Conservation (phyloP, 2,888 invertebrate species). For the Phortica okadai region DNA sequence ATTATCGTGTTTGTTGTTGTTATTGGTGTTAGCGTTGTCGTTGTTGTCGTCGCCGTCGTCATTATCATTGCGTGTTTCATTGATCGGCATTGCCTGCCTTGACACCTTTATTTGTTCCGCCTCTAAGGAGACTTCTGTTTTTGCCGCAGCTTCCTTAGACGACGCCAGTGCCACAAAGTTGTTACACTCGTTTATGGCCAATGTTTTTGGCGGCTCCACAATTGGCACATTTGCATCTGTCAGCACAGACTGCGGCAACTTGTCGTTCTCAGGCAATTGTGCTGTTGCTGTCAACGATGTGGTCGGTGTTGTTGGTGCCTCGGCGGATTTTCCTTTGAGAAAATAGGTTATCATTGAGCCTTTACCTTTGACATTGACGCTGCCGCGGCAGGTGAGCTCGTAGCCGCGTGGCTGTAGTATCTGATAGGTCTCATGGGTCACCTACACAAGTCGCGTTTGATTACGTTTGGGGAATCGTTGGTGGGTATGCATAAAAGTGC, state of each 20-base stretch:
- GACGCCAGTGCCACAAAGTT: conserved; percentile 12
- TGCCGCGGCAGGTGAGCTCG: conserved; percentile 89
- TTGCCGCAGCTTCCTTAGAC: conserved; percentile 10
- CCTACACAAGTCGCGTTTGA: conserved; percentile 77
- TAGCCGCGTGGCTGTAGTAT: conserved; percentile 88
- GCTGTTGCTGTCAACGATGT: conserved; percentile 1
- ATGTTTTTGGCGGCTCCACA: conserved; percentile 34
- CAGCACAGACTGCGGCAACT: background rate
- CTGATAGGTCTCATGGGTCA: conserved; percentile 92
- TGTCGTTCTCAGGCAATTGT: background rate
- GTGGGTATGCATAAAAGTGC: background rate
- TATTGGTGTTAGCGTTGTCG: background rate
- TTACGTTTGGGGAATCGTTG: conserved; percentile 33
- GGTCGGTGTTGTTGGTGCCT: conserved; percentile 5
- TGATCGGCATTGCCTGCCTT: background rate
- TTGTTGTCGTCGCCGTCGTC: conserved; percentile 36
- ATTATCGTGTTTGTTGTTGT: conserved; percentile 8
- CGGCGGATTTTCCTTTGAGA: conserved; percentile 69
- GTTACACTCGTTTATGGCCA: conserved; percentile 27
- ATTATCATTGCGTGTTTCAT: conserved; percentile 26
- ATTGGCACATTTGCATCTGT: conserved; percentile 32
- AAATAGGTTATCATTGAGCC: conserved; percentile 96
- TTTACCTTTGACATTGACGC: conserved; percentile 94
- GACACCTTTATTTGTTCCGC: background rate
- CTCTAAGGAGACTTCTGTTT: background rate